Conservation (phyloP, 2,113 vertebrate genomes). For the Siniperca chuatsi region DNA sequence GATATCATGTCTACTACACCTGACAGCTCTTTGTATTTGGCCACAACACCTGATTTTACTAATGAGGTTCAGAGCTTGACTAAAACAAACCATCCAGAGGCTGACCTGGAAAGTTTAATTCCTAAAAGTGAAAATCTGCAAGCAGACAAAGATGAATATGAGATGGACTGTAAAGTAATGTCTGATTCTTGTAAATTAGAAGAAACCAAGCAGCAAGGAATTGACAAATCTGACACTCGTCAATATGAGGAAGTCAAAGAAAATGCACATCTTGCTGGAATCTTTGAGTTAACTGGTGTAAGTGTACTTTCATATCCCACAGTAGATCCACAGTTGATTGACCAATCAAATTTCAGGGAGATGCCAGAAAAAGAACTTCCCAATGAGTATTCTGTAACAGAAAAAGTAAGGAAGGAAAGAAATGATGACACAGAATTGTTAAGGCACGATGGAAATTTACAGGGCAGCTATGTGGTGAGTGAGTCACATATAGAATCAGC, state of each 20-base stretch:
- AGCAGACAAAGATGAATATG: neutral
- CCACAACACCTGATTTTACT: neutral
- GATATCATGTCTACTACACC: neutral
- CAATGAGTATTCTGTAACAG: neutral
- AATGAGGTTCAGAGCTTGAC: neutral
- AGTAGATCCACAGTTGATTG: neutral
- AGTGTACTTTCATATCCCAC: neutral
- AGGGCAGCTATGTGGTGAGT: slow-evolving; percentile 10
- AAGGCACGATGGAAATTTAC: slow-evolving; percentile 3
- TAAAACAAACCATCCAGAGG: neutral
- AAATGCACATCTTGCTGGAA: slow-evolving; percentile 4
- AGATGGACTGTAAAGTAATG: neutral
- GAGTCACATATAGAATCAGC: slow-evolving; percentile 25
- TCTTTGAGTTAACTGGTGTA: neutral
- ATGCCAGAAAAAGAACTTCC: neutral
- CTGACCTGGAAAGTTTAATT: neutral
- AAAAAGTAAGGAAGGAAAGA: slow-evolving; percentile 1
- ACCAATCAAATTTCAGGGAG: neutral
- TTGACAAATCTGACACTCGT: neutral
- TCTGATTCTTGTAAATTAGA: neutral
- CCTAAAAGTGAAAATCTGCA: slow-evolving; percentile 4
- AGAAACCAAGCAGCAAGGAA: neutral
- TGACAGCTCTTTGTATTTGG: neutral
- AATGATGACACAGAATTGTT: slow-evolving; percentile 9
- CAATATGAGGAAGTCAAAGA: slow-evolving; percentile 16